Evolutionary conservation across 92 coral and sea anemone genomes (phyloP), one percentile per base, ranked within the genome.

Genomic region (Meandrina meandrites): DNA sequence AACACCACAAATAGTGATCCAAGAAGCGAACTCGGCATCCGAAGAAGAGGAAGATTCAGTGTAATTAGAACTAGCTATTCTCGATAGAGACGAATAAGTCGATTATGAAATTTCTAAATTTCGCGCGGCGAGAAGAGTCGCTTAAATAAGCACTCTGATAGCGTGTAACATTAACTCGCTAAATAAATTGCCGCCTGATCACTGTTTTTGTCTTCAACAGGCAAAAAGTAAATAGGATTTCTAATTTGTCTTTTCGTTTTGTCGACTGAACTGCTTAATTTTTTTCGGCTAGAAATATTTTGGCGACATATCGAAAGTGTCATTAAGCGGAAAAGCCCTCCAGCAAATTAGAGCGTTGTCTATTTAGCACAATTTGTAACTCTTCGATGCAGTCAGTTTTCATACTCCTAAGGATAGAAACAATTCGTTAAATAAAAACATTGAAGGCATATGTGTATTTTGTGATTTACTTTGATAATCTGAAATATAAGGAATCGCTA

Each of bases 1-100:
- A 74, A 81, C 89, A 3, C 98, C 98, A 17, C 76, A 91, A 82
- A 91, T 94, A 40, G 87, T 91, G 16, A 91, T 94, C 60, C 94
- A 94, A 78, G 96, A 94, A 68, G 89, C 90, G 30, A 86, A 66
- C 30, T 94, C 98, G 51, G 91, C 62, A 5, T 85, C 88, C 54
- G 88, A 85, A 67, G 88, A 77, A 17, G 82, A 4, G 53, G 53
- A 6, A 1, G 74, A 77, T 21, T 85, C 83, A 19, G 75, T 62
- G 9, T 85, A 85, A 67, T 71, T 56, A 47, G 54, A 19, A 74
- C 11, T 60, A 30, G 69, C 10, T 12, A 19, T 10, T 66, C 16
- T 66, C 18, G 34, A 66, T 11, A 66, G 34, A 27, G 16, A 66
- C 10, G 35, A 73, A 19, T 1, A 31, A 40, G 16, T 34, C 22